Percentiles rank a stretch among this genome's conserved stretches.
These are phyloP conservation scores for Deroplatys truncata DNA, from an alignment of 2,888 invertebrate species.

Conservation along the genomic window DNA sequence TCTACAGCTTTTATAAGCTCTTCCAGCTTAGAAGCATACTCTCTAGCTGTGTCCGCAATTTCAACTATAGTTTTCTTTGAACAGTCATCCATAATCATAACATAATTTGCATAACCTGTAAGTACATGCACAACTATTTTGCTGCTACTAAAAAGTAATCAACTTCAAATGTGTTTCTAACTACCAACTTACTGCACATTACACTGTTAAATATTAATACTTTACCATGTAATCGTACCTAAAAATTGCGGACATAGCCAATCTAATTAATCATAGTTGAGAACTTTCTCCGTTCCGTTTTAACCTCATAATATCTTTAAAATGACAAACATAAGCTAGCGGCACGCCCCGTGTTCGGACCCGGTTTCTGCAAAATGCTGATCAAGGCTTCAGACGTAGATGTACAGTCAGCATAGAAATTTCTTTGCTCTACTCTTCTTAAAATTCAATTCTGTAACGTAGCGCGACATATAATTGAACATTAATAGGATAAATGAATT, in stretches of 20 bases:
- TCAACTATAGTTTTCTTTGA: conserved; percentile 24
- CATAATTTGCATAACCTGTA: not conserved
- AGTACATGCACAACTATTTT: not conserved
- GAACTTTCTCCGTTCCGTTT: not conserved
- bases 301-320: not conserved
- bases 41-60: conserved; percentile 23
- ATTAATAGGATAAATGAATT: not conserved
- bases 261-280: not conserved
- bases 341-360: not conserved
- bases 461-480: not conserved
- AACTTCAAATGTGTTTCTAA: not conserved
- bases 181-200: not conserved
- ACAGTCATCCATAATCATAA: conserved; percentile 19
- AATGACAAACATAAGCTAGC: not conserved
- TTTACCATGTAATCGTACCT: not conserved
- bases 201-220: not conserved
- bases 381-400: not conserved
- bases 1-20: conserved; percentile 24
- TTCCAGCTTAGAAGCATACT: conserved; percentile 26
- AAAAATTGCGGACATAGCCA: not conserved
- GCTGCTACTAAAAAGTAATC: not conserved
- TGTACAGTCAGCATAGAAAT: not conserved
- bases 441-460: not conserved
- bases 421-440: not conserved
- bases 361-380: not conserved